Evolutionary conservation across 1,140 invertebrate genomes (phyloP).

Genomic region (Trypoxylus dichotomus): DNA sequence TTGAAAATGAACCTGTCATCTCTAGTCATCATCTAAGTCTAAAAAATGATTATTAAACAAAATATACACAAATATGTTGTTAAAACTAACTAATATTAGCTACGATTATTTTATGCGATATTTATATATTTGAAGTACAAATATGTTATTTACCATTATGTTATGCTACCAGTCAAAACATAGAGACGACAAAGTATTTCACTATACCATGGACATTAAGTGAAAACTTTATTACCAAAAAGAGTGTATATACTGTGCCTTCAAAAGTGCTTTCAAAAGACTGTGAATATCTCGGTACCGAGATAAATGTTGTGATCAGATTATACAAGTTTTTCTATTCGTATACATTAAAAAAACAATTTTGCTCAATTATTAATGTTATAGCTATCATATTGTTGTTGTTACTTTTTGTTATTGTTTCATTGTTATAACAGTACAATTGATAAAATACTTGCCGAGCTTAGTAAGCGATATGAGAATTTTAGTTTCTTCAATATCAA

Average conservation of each 20-base stretch:
- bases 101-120: background rate
- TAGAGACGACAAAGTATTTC: no score
- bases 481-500: no score
- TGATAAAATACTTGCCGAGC: background rate
- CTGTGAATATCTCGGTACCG: background rate
- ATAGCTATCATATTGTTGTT: background rate
- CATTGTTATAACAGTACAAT: background rate
- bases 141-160: conserved; percentile 5
- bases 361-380: conserved; percentile 17
- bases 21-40: background rate
- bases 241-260: background rate
- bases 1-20: background rate
- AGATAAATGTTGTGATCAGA: conserved; percentile 12
- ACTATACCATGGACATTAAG: background rate
- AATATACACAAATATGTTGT: background rate
- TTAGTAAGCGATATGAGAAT: background rate
- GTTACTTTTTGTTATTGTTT: background rate
- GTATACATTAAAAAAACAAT: background rate
- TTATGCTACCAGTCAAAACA: background rate
- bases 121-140: background rate
- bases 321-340: conserved; percentile 18
- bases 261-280: conserved; percentile 10
- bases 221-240: background rate
- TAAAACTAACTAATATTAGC: background rate
- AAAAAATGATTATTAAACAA: background rate